Base-by-base conservation (phyloP, 2,888 invertebrate genomes). In the Petrolisthes manimaculis region DNA sequence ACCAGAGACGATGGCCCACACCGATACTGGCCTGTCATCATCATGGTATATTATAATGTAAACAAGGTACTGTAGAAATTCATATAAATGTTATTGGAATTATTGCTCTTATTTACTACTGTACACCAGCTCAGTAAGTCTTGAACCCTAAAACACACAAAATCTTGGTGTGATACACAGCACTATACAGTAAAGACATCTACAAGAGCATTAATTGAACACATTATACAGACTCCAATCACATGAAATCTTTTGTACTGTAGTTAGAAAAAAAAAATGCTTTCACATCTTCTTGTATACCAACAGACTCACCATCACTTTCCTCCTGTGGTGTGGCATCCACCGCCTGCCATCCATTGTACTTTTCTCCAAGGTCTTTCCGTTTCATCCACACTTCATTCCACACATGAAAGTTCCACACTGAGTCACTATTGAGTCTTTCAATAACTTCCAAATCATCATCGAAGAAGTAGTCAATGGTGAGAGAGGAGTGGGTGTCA, bases 401-500 rank as follows among this genome's bases (percentile, higher is more conserved):
- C 96, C 96, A 96, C 3, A 95, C 95, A 92, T 96, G 96, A 94
- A 96, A 96, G 93, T 96, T 96, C 96, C 96, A 96, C 92, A 96
- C 95, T 0, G 97, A 97, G 93, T 98, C 98, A 37, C 95, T 95
- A 91, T 96, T 97, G 91, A 96, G 95, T 91, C 96, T 96, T 81
- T 97, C 96, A 80, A 97, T 94, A 9, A 96, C 95, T 90, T 95
- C 95, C 9, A 95, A 95, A 91, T 95, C 94, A 53, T 94, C 93
- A 92, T 95, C 95, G 92, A 96, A 96, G 92, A 95, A 96, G 92
- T 95, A 95, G 93, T 97, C 97, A 21, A 97, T 95, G 0, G 97
- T 96, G 51, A 96, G 93, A 0, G 96, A 95, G 80, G 94, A 94
- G 93, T 96, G 96, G 0, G 95, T 96, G 92, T 96, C 96, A 92